Conservation (phyloP, 2,888 invertebrate genomes). For the Cheilosia grossa region DNA sequence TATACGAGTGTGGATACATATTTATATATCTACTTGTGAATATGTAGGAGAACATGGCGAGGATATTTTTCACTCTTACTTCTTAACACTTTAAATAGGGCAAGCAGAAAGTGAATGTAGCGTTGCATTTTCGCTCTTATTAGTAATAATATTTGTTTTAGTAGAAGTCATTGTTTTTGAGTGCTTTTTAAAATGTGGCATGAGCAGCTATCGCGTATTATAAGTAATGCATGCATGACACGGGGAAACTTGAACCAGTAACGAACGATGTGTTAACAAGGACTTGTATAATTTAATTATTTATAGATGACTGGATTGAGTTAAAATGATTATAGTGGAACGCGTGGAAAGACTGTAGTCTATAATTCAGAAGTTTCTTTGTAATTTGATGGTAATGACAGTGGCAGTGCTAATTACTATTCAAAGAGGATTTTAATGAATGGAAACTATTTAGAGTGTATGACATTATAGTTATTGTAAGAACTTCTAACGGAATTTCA, state of each 20-base stretch:
- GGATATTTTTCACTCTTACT: constrained; percentile 45
- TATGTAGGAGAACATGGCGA: constrained; percentile 1
- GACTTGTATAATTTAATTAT: constrained; percentile 60
- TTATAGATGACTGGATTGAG: constrained; percentile 43
- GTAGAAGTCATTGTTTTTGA: constrained; percentile 45
- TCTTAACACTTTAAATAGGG: constrained; percentile 27
- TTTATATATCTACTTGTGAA: background rate
- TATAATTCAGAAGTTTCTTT: background rate
- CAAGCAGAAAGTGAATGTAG: constrained; percentile 24
- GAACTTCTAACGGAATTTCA: no score
- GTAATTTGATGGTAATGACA: constrained; percentile 29
- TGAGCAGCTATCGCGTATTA: background rate
- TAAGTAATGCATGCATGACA: constrained; percentile 4
- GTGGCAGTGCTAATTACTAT: background rate
- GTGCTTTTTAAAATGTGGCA: constrained; percentile 11
- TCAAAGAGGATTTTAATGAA: background rate
- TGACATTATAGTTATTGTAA: background rate
- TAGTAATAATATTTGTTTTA: constrained; percentile 46
- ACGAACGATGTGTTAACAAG: constrained; percentile 39
- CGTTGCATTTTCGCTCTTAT: constrained; percentile 38
- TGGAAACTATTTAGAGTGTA: background rate
- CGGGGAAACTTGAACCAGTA: background rate
- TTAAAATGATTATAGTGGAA: background rate
- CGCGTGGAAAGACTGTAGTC: background rate
- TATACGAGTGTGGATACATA: background rate